phyloP scores from a whole-genome alignment of 2,797 vertebrate genomes.

The Mormyrus hasselquistii region DNA sequence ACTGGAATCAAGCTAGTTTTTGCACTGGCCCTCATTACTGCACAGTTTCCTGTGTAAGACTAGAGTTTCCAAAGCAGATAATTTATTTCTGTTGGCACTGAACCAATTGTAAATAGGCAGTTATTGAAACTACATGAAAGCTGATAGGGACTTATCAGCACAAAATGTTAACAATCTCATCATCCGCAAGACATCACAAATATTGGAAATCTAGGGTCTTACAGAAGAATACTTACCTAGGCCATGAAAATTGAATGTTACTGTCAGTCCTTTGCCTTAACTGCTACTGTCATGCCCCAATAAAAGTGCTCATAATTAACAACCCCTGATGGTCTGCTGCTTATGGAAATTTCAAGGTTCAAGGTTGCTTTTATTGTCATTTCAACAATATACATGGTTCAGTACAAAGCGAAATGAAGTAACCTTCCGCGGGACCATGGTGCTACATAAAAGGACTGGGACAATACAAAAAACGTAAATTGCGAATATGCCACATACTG shows the following conservation, averaged over 20 bases:
- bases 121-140: not conserved
- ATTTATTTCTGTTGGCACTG: not conserved
- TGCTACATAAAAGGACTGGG: too few species aligned
- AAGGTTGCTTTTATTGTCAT: too few species aligned
- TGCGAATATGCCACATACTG: too few species aligned
- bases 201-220: not conserved
- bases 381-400: too few species aligned
- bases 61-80: not conserved
- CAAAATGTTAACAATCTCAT: not conserved
- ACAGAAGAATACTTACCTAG: not conserved
- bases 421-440: too few species aligned
- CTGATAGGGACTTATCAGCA: not conserved
- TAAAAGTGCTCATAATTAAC: not conserved
- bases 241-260: not conserved
- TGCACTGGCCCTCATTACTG: not conserved
- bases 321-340: not conserved
- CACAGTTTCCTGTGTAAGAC: not conserved
- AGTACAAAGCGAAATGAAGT: too few species aligned
- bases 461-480: too few species aligned
- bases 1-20: not conserved
- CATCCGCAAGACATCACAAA: not conserved
- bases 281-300: not conserved
- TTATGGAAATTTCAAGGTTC: not conserved
- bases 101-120: not conserved
- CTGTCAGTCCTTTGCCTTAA: not conserved